Percentiles rank a stretch among this genome's conserved stretches.
These are phyloP conservation scores for Callionymus lyra DNA, from an alignment of 2,113 vertebrate species.

Conservation along the genomic window DNA sequence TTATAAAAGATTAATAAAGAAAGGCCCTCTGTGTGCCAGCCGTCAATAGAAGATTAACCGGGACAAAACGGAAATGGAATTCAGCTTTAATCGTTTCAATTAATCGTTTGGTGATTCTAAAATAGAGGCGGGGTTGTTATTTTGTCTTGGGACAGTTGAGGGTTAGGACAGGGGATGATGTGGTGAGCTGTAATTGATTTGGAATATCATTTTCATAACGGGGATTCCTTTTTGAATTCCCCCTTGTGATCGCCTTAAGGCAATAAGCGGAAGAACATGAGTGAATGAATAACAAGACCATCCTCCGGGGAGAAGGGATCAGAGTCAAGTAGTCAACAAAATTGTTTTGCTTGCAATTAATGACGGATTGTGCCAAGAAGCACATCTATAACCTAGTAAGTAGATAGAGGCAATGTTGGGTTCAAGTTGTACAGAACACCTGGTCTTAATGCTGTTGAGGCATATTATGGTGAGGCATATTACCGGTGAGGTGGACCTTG, in stretches of 20 bases:
- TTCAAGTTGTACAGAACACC: constrained; percentile 25
- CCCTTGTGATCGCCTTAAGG: too few species aligned
- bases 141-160: not conserved
- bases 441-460: constrained; percentile 41
- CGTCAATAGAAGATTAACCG: too few species aligned
- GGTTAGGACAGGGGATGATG: constrained; percentile 6
- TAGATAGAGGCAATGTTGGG: not conserved
- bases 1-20: too few species aligned
- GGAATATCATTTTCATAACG: constrained; percentile 2
- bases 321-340: not conserved
- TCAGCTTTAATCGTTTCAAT: too few species aligned
- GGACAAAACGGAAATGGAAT: too few species aligned
- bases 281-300: constrained; percentile 9
- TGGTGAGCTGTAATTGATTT: constrained; percentile 16
- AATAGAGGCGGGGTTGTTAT: too few species aligned
- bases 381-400: not conserved
- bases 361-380: too few species aligned
- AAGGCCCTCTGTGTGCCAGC: too few species aligned
- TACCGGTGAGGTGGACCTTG: constrained; percentile 39
- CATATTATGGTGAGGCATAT: constrained; percentile 53
- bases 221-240: constrained; percentile 19
- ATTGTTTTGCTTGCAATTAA: not conserved
- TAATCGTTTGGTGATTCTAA: too few species aligned
- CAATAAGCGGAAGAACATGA: too few species aligned
- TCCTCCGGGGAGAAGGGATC: constrained; percentile 10